A percentile compares a stretch with the other conserved stretches of the same genome.
phyloP scores from a whole-genome alignment of 2,888 invertebrate genomes.

The Pteria penguin region DNA sequence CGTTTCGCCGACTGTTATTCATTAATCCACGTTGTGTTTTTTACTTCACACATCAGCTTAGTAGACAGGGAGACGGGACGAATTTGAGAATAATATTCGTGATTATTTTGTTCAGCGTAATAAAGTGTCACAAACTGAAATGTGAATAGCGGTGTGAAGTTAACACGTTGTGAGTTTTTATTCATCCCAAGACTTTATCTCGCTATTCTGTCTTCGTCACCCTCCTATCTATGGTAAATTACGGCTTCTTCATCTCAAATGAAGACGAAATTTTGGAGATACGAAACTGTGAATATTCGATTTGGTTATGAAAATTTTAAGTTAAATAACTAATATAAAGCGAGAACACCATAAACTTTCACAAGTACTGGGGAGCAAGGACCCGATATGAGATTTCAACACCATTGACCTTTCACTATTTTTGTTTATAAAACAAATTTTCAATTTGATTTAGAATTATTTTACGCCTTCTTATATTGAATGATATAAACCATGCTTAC shows the following conservation, averaged over 20 bases:
- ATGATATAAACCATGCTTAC: slow-evolving; percentile 53
- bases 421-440: not conserved
- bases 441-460: not conserved
- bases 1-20: slow-evolving; percentile 7
- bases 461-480: not conserved
- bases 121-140: slow-evolving; percentile 4
- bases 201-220: no score
- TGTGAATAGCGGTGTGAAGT: not conserved
- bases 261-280: no score
- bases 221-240: no score
- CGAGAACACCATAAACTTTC: no score
- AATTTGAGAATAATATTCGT: slow-evolving; percentile 1
- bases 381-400: no score
- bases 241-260: no score
- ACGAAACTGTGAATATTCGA: no score
- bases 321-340: no score
- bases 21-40: not conserved
- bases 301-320: no score
- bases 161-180: not conserved
- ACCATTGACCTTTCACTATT: no score
- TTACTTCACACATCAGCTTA: not conserved
- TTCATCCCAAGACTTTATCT: not conserved
- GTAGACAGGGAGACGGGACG: slow-evolving; percentile 6
- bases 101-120: not conserved
- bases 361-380: no score